Conservation (phyloP, 2,797 vertebrate genomes). For the Decapterus maruadsi region DNA sequence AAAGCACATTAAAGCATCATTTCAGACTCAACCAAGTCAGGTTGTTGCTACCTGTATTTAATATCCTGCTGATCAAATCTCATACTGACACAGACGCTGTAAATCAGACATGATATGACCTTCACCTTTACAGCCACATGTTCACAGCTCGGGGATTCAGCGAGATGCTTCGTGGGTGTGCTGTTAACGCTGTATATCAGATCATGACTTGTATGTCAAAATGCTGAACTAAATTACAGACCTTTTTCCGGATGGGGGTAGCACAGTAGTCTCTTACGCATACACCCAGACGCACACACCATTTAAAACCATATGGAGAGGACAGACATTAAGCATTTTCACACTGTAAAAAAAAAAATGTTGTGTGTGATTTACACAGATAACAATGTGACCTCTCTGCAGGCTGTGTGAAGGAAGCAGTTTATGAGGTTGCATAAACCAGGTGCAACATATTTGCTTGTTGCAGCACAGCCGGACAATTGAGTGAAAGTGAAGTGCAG, state of each 20-base stretch:
- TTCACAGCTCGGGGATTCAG: conserved; percentile 39
- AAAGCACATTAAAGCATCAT: background rate
- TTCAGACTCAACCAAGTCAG: background rate
- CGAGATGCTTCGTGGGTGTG: conserved; percentile 31
- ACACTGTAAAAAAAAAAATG: conserved; percentile 2
- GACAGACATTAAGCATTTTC: background rate
- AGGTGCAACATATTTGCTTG: conserved; percentile 36
- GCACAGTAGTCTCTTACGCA: background rate
- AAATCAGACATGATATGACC: conserved; percentile 48
- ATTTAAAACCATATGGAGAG: background rate
- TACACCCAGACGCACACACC: background rate
- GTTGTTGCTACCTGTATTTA: conserved; percentile 24
- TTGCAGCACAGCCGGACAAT: background rate
- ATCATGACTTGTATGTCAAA: conserved; percentile 35
- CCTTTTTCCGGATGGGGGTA: conserved; percentile 13
- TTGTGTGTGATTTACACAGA: conserved; percentile 8
- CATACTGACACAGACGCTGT: conserved; percentile 12
- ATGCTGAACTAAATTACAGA: conserved; percentile 45
- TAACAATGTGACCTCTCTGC: conserved; percentile 18
- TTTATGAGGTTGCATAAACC: conserved; percentile 21
- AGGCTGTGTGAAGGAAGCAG: conserved; percentile 18
- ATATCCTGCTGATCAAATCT: conserved; percentile 32
- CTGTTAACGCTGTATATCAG: conserved; percentile 39
- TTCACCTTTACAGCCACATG: conserved; percentile 46
- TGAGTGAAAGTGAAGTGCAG: conserved; percentile 15